Evolutionary conservation across 2,113 vertebrate genomes (phyloP), one percentile per base, ranked within the genome.

Genomic region (Serilophus lunatus): DNA sequence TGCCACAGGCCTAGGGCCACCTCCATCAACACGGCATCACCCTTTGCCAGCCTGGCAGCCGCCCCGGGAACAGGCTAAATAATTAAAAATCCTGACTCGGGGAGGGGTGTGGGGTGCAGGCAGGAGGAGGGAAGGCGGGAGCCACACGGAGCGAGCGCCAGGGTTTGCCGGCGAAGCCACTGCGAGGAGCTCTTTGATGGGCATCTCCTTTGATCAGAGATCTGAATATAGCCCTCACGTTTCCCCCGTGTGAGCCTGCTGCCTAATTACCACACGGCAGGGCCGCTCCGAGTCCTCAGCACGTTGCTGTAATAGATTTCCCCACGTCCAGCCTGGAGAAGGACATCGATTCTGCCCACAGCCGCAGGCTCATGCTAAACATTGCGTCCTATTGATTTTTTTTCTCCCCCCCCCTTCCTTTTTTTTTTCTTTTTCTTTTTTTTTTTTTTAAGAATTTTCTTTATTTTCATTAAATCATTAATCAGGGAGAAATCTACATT

Each of bases 381-480:
- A 92, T 95, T 86, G 92, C 45, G 3, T 86, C 76, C 57, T 79
- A 97, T 97, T 9, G 93, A 97, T 96, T 95, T 87, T 72, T 82
- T 40, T 18, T 4, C 6, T 4, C 2, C 8, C 2, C 6, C 9
- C 18, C 7, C 8, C 4, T 82, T 53, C 1, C 0, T 9, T 28
- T 6, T 6, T 38, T 88, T 54, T 44, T 66, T 13, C 2, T 3
- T 3, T 24, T 13, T 40, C 12, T 44, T 45, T 25, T 35, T 25
- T 17, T 82, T 44, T 51, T 4, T 71, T 13, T 10, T 29, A 44
- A 92, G 42, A 93, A 72, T 95, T 84, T 97, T 93, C 94, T 96
- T 95, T 97, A 93, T 94, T 97, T 96, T 95, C 96, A 95, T 96
- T 93, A 96, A 97, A 97, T 97, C 95, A 96, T 97, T 98, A 96